Evolutionary conservation across 2,113 vertebrate species (phyloP).

Genomic region (Pollachius pollachius): DNA sequence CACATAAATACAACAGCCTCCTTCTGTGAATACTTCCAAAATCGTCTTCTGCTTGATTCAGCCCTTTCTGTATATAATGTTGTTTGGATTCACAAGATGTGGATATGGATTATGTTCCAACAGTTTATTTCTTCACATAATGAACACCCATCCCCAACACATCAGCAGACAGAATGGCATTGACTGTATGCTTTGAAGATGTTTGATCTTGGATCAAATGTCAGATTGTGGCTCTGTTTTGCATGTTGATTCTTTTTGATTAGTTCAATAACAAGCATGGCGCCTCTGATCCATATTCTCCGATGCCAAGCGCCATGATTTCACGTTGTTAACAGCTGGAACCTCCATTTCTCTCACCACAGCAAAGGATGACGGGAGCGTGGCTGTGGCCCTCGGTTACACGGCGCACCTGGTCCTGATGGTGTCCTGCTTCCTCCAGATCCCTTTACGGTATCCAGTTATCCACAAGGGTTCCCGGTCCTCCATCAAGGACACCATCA

Average conservation of each 20-base stretch:
- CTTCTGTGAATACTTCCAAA: constrained; percentile 17
- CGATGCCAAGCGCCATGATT: background rate
- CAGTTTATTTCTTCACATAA: constrained; percentile 25
- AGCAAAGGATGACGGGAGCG: constrained; percentile 96
- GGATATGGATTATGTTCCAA: constrained; percentile 17
- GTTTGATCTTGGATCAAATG: constrained; percentile 16
- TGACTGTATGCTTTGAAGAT: background rate
- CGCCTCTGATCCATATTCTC: background rate
- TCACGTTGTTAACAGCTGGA: constrained; percentile 6
- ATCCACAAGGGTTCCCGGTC: constrained; percentile 96
- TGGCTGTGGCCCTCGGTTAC: constrained; percentile 95
- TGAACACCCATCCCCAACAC: constrained; percentile 19
- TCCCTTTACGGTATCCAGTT: constrained; percentile 94
- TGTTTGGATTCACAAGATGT: constrained; percentile 37
- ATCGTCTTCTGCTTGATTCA: constrained; percentile 21
- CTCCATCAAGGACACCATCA: constrained; percentile 96
- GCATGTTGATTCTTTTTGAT: background rate
- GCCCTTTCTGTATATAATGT: background rate
- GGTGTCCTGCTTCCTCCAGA: constrained; percentile 97
- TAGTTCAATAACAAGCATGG: background rate
- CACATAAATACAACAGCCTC: constrained; percentile 34
- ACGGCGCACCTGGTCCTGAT: constrained; percentile 96
- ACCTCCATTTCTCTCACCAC: constrained; percentile 34
- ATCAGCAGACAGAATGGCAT: background rate
- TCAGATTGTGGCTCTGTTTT: background rate